Conservation (phyloP, 1,140 invertebrate species). For the Drosophila paulistorum region DNA sequence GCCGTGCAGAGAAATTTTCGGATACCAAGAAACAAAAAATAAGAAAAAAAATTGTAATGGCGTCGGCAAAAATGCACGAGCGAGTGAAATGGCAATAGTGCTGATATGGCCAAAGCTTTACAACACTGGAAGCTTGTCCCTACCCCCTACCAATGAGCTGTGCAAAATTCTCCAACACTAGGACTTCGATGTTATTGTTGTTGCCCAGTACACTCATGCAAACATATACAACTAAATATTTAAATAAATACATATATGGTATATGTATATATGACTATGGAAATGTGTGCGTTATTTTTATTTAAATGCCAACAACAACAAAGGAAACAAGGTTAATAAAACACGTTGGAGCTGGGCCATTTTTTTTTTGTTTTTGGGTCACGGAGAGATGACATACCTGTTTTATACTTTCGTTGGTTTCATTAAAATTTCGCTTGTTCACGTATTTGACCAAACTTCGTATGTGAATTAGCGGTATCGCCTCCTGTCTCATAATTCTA, state of each 20-base stretch:
- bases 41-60: slow-evolving; percentile 68
- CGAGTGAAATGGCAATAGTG: slow-evolving; percentile 68
- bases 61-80: slow-evolving; percentile 77
- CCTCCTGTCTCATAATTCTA: slow-evolving; percentile 96
- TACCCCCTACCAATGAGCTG: slow-evolving; percentile 45
- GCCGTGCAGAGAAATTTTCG: slow-evolving; percentile 67
- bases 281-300: slow-evolving; percentile 21
- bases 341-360: background rate
- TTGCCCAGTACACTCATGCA: slow-evolving; percentile 31
- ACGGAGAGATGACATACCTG: slow-evolving; percentile 82
- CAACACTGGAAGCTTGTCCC: slow-evolving; percentile 45
- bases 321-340: slow-evolving; percentile 44
- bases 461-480: slow-evolving; percentile 98
- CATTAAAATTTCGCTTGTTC: slow-evolving; percentile 96
- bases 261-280: slow-evolving; percentile 38
- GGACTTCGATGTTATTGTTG: slow-evolving; percentile 48
- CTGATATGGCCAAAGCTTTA: slow-evolving; percentile 86
- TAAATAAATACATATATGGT: background rate
- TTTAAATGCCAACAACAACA: slow-evolving; percentile 9
- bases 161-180: slow-evolving; percentile 58
- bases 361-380: slow-evolving; percentile 13
- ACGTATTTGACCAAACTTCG: slow-evolving; percentile 97
- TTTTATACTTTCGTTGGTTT: slow-evolving; percentile 85
- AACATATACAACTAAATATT: slow-evolving; percentile 7
- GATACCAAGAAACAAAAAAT: slow-evolving; percentile 36